Base-by-base conservation (phyloP, 2,113 vertebrate species). In the Tenebrosternarchus preto region DNA sequence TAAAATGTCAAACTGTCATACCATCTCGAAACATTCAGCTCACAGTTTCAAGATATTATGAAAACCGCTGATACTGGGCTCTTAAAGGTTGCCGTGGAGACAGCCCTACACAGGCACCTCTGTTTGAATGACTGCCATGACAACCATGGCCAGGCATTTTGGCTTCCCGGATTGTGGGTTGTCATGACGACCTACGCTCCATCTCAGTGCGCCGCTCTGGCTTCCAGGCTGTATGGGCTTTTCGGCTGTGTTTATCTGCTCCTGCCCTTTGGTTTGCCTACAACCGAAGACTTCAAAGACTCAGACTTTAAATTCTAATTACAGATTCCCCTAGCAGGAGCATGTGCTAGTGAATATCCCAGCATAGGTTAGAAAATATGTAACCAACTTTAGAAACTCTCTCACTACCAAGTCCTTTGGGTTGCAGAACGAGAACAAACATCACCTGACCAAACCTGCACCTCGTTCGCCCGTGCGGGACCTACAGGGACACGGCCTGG, bases 41-140 rank as follows among this genome's bases (percentile, higher is more conserved):
- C 55, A 61, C 55, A 80, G 16, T 78, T 76, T 56, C 78, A 3
- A 57, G 64, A 72, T 56, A 71, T 74, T 69, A 78, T 73, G 68
- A 57, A 61, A 74, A 83, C n/a, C 24, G 63, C 31, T 76, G 24
- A 36, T n/a, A 60, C 68, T 67, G 76, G 70, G 81, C 74, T 82
- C 69, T 82, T 77, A 73, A 72, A 79, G 76, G 82, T 86, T 86
- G 85, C 80, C 50, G 78, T 77, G 80, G 85, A 82, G 80, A 86
- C 77, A 31, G 70, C 73, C 73, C 74, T 77, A 80, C 73, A 73
- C 22, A 69, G 67, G 75, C 60, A 46, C 50, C 60, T 73, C 8
- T 2, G 46, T 25, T 19, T 24, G 4, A 39, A 17, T 8, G 60
- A 73, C 19, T 33, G 27, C 71, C 80, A 85, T 79, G 83, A 74